Percentiles rank a stretch among this genome's conserved stretches.
Conservation (phyloP, 1,140 invertebrate species). For the Drosophila dunni region DNA sequence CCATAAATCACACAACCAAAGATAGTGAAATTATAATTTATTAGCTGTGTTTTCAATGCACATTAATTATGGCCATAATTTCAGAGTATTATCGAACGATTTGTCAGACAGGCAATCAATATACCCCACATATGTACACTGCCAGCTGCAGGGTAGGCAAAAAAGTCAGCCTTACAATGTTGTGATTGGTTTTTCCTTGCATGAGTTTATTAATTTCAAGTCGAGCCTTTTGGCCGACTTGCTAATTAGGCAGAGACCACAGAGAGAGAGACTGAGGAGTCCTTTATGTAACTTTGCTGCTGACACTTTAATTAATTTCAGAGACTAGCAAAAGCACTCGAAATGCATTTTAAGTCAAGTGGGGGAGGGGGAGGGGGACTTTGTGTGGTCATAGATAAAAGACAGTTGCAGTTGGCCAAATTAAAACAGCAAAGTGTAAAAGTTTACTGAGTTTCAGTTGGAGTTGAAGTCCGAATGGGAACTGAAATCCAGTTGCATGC, state of each 20-base stretch:
- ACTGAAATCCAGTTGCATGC: constrained; percentile 13
- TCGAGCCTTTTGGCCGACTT: constrained; percentile 42
- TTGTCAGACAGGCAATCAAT: constrained; percentile 14
- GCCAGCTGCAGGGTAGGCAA: neutral
- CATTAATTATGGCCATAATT: constrained; percentile 31
- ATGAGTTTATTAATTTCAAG: constrained; percentile 54
- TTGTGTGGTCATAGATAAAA: constrained; percentile 23
- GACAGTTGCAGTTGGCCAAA: constrained; percentile 62
- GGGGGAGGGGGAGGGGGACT: constrained; percentile 8
- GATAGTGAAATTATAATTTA: constrained; percentile 13
- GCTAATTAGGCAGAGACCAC: constrained; percentile 65
- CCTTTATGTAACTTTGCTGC: constrained; percentile 40
- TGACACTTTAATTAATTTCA: constrained; percentile 75
- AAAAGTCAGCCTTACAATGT: constrained; percentile 35
- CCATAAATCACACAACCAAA: neutral
- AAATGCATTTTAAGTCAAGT: constrained; percentile 51
- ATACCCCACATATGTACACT: neutral
- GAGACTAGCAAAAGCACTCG: constrained; percentile 52
- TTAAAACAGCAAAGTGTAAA: constrained; percentile 64
- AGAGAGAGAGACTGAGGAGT: neutral
- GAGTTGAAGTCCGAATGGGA: neutral
- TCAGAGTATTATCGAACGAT: neutral
- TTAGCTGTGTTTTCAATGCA: neutral
- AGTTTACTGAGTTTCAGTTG: constrained; percentile 51
- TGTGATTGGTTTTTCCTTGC: constrained; percentile 68